Evolutionary conservation across 2,113 vertebrate species (phyloP).

Genomic region (Syrrhaptes paradoxus): DNA sequence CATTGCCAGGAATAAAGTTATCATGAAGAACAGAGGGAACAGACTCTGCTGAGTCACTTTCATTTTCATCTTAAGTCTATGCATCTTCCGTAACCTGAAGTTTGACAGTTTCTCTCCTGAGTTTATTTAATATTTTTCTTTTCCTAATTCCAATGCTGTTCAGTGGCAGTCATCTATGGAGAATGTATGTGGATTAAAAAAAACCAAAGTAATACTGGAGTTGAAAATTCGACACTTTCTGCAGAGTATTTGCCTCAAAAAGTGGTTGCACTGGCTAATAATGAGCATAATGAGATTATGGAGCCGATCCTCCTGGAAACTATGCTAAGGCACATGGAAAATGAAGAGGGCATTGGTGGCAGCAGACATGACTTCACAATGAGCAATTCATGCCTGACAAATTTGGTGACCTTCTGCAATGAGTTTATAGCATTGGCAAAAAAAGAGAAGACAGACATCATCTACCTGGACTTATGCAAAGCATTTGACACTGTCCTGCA

Average conservation of each 20-base stretch:
- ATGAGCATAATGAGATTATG: background rate
- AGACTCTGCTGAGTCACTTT: background rate
- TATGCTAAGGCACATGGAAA: no score
- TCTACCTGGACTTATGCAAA: no score
- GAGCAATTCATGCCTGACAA: no score
- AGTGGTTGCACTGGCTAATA: background rate
- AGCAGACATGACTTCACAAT: no score
- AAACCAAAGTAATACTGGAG: background rate
- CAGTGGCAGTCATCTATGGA: background rate
- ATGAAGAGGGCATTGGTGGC: no score
- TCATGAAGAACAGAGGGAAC: background rate
- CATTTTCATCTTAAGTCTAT: background rate
- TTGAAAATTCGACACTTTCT: background rate
- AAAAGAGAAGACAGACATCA: no score
- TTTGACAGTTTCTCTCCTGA: background rate
- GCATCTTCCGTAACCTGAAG: background rate
- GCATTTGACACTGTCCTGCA: no score
- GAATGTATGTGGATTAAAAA: background rate
- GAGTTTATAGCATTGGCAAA: no score
- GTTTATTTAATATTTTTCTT: slow-evolving; percentile 9
- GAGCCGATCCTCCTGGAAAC: no score
- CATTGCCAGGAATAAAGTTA: background rate
- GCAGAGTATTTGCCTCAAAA: background rate
- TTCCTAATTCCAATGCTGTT: background rate
- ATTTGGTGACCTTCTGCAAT: no score